A percentile compares a stretch with the other conserved stretches of the same genome.
Conservation (phyloP, 1,140 invertebrate genomes). For the Dendrolimus punctatus region DNA sequence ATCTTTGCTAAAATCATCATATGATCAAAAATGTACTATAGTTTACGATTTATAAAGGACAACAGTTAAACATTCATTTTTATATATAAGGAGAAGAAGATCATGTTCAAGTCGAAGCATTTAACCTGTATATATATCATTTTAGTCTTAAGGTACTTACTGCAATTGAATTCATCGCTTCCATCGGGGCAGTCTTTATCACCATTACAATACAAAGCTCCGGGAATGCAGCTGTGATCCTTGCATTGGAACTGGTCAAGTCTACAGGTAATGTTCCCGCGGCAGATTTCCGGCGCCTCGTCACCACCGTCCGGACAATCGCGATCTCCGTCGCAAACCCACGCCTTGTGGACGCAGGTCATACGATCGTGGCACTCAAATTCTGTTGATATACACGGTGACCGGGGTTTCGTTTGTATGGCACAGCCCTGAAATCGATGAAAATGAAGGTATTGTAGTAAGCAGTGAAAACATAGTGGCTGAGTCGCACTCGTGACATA, state of each 20-base stretch:
- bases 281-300: conserved; percentile 79
- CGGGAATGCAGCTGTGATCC: conserved; percentile 87
- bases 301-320: conserved; percentile 90
- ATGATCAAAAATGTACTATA: too few species aligned
- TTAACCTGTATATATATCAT: too few species aligned
- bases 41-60: too few species aligned
- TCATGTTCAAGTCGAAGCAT: too few species aligned
- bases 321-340: conserved; percentile 89
- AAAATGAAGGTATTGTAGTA: conserved; percentile 6
- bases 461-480: too few species aligned
- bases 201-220: conserved; percentile 87
- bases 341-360: conserved; percentile 89
- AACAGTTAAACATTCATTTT: too few species aligned
- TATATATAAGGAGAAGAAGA: too few species aligned
- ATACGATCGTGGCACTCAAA: conserved; percentile 89
- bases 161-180: conserved; percentile 88
- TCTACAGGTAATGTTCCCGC: conserved; percentile 83
- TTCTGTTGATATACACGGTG: conserved; percentile 78
- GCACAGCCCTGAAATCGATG: conserved; percentile 70
- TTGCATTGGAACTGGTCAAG: conserved; percentile 88
- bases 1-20: too few species aligned
- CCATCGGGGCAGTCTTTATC: conserved; percentile 86
- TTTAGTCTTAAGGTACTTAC: conserved; percentile 52
- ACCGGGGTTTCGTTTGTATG: conserved; percentile 62
- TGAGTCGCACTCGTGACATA: too few species aligned